Conservation (phyloP, 2,888 invertebrate species). For the Chorisops tibialis region DNA sequence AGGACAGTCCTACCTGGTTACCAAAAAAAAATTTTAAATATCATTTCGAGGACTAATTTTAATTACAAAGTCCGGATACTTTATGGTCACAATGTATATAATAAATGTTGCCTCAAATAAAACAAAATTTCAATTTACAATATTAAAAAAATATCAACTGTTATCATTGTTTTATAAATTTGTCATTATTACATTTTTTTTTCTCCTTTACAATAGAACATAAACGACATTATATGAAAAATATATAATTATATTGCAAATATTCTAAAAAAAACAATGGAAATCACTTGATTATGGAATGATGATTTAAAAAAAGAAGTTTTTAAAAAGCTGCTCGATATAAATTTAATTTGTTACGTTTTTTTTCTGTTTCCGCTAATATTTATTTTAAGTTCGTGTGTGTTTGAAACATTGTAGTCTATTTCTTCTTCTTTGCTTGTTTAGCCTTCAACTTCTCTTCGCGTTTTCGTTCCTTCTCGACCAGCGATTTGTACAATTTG, state of each 20-base stretch:
- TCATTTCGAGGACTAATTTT: too few species aligned
- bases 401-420: constrained; percentile 26
- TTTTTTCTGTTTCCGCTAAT: background rate
- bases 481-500: constrained; percentile 70
- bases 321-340: background rate
- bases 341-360: background rate
- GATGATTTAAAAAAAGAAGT: background rate
- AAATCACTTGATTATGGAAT: background rate
- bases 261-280: too few species aligned
- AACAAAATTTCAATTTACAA: background rate
- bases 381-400: background rate
- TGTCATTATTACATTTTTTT: too few species aligned
- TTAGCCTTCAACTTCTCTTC: constrained; percentile 75
- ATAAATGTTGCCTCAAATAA: background rate
- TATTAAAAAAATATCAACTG: too few species aligned
- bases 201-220: too few species aligned
- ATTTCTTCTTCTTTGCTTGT: constrained; percentile 73
- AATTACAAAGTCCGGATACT: too few species aligned
- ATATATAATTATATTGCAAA: too few species aligned
- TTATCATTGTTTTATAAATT: too few species aligned
- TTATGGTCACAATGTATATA: too few species aligned
- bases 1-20: too few species aligned
- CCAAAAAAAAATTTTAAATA: too few species aligned
- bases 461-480: constrained; percentile 66
- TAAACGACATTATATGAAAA: too few species aligned